Base-by-base conservation (phyloP, 2,113 vertebrate species). In the Mustelus asterias region DNA sequence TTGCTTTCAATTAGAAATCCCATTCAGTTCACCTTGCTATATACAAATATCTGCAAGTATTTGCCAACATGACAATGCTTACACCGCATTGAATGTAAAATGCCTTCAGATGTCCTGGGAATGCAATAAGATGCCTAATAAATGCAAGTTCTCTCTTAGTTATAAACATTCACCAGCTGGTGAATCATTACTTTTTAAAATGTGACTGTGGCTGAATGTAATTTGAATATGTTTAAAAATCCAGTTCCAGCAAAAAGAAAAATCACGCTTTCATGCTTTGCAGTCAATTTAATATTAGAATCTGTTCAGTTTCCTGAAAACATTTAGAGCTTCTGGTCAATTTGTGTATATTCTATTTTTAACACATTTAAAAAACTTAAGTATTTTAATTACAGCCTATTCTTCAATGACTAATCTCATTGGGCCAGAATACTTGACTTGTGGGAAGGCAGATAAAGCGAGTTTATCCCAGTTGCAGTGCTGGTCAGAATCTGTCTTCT, bases 101-200 rank as follows among this genome's bases (percentile, higher is more conserved):
- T 54, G 20, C 22, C 54, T 88, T 88, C 16, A 6, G 44, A 48
- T 90, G 11, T 63, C 33, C 88, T 92, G 26, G 88, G 88, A 58
- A 29, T 92, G 88, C 54, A 63, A 92, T 83, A 83, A 83, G 37
- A 7, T 83, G 80, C 80, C 18, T 41, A 22, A n/a, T 92, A 92
- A 63, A 63, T 33, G 58, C 58, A 92, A 92, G 10, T 54, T 88
- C 58, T 63, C 58, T 92, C 88, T 92, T 20, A n/a, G 58, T 18
- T 33, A 92, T 18, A 60, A 60, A 33, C 26, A 18, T 92, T 63
- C 13, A 92, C 14, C 33, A 92, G 63, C 63, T 63, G 58, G 10
- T 92, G 58, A 90, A 92, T 92, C 1, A 92, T 92, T 92, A 92
- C 88, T 54, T 60, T 90, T 60, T 54, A n/a, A 92, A 92, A 13